Conservation (phyloP, 2,797 vertebrate species). For the Miichthys miiuy region DNA sequence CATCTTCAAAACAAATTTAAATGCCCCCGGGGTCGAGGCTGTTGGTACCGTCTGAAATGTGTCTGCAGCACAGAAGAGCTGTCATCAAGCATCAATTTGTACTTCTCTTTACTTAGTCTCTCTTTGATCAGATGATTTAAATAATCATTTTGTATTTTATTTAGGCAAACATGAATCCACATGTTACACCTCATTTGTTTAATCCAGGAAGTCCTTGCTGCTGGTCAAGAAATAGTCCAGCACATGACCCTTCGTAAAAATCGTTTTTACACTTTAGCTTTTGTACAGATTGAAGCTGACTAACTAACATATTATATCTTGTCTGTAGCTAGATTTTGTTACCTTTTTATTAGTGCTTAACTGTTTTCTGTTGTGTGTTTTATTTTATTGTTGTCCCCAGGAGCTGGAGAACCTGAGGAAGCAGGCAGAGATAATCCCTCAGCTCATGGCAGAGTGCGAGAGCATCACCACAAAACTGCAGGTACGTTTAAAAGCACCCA, state of each 20-base stretch:
- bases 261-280: background rate
- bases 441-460: constrained; percentile 96
- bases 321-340: background rate
- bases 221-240: background rate
- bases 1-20: background rate
- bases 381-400: constrained; percentile 70
- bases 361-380: background rate
- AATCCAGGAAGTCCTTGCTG: background rate
- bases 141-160: background rate
- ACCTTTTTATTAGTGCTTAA: background rate
- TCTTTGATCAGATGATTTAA: background rate
- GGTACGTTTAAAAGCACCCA: constrained; percentile 80
- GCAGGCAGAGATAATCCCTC: constrained; percentile 96
- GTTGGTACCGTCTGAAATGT: background rate
- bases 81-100: background rate
- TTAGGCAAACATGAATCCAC: background rate
- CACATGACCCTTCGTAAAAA: background rate
- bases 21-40: background rate
- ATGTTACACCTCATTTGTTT: background rate
- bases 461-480: constrained; percentile 91
- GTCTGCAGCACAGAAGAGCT: background rate
- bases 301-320: background rate
- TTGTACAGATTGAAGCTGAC: background rate
- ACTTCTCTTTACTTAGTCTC: too few relatives aligned
- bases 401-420: constrained; percentile 95